Conservation (phyloP, 2,888 invertebrate species). For the Latrodectus elegans region DNA sequence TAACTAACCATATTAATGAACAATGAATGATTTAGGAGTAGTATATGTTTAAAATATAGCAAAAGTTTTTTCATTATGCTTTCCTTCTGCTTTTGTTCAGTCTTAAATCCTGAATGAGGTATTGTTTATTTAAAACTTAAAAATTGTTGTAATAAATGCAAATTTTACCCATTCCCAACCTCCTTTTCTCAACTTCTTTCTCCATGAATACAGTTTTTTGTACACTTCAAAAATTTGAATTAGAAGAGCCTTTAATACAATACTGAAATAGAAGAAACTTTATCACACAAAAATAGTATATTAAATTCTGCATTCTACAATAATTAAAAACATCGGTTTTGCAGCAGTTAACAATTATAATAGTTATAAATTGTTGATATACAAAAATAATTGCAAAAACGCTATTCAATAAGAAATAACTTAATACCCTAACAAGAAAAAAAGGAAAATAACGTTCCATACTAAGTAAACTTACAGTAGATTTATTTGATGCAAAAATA, state of each 20-base stretch:
- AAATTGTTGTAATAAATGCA: not conserved
- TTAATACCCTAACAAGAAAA: too few species aligned
- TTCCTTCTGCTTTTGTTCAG: not conserved
- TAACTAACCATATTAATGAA: too few species aligned
- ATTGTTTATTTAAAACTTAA: not conserved
- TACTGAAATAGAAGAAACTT: not conserved
- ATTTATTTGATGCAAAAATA: too few species aligned
- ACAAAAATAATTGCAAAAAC: too few species aligned
- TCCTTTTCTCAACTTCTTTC: constrained; percentile 31
- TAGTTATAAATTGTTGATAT: too few species aligned
- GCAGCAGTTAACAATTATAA: not conserved
- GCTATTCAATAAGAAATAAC: too few species aligned
- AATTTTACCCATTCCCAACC: constrained; percentile 36
- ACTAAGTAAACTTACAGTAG: too few species aligned
- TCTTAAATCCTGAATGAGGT: not conserved
- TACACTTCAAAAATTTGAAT: constrained; percentile 31
- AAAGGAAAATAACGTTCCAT: too few species aligned
- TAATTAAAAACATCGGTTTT: not conserved
- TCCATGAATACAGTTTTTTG: constrained; percentile 30
- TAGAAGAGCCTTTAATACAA: constrained; percentile 41
- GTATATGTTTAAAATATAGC: too few species aligned
- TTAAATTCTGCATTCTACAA: not conserved
- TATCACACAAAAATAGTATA: too few species aligned
- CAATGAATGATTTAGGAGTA: too few species aligned
- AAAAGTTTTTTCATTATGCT: too few species aligned